Evolutionary conservation across 2,888 invertebrate genomes (phyloP), one percentile per base, ranked within the genome.

Genomic region (Osmoderma eremita): DNA sequence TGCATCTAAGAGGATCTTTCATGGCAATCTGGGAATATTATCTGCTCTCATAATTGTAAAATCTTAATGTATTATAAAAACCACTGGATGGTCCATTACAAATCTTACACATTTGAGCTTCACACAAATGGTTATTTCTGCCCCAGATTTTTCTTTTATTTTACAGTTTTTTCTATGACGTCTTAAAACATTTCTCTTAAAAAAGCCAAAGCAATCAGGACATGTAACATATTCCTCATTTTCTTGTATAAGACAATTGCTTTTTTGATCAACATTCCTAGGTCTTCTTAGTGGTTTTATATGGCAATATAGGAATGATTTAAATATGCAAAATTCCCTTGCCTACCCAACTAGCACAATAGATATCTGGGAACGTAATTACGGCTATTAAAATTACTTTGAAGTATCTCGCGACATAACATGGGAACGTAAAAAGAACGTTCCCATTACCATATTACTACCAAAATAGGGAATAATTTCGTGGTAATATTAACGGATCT

Each of bases 21-120:
- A 70, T 69, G 39, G 68, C 68, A 41, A 42, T 45, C 63, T 68
- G 53, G 10, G 68, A 69, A 65, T 63, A 51, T 69, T 45, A 54
- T 69, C 69, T 12, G 10, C 36, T 18, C 68, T 30, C 69, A 70
- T 69, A 62, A 67, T 69, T 50, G 48, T 18, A 36, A 71, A 69
- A 15, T 69, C 71, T 61, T 69, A 24, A 24, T 24, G 24, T 4
- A 24, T 24, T 24, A 24, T 24, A 24, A 24, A 53, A 24, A 22
- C 18, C 53, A 22, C 15, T 53, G 53, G 20, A n/a, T 2, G 15
- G 22, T 71, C 67, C 67, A 54, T 41, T 18, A 67, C 63, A 67
- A 20, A 56, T n/a, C 5, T 12, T 30, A 50, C 54, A 38, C 13
- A 64, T 15, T 64, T 67, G 63, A 3, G 24, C 24, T 24, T 24